Evolutionary conservation across 1,140 invertebrate genomes (phyloP), one percentile per base, ranked within the genome.

Genomic region (Rhynchophorus ferrugineus): DNA sequence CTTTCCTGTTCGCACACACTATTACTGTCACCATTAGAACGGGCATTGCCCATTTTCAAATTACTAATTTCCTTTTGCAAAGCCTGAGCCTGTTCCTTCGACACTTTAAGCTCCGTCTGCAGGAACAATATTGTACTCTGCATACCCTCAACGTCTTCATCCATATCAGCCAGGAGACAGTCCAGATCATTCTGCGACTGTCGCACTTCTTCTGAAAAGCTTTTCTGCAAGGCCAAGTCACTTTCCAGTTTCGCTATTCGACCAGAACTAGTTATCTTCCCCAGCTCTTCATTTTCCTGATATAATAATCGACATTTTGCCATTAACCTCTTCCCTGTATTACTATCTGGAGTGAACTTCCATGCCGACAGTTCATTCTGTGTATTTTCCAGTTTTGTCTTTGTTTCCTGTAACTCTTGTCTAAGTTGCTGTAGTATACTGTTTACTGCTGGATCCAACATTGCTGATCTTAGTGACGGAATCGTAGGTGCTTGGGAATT

Each of bases 331-430:
- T 98, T 98, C 14, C 95, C 95, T 29, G 93, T 97, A 76, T 96
- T 92, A 55, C 91, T 96, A 73, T 98, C 95, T 21, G 95, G 91
- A 14, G 94, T 98, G 69, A 98, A 98, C 73, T 98, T 98, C 95
- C 95, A 98, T 1, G 95, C 95, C 53, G 88, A 90, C 18, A 98
- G 75, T 79, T 98, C 95, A 74, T 95, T 96, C 74, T 98, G 94
- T 18, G 92, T 96, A 75, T 98, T 93, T 72, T 98, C 93, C 49
- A 96, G 76, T 72, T 89, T 89, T 34, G 89, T 84, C 73, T 91
- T 91, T 7, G 89, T 88, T 34, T 85, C 81, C 47, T 90, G 84
- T 50, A 98, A 73, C 73, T 98, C 94, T 70, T 91, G 87, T 57
- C 91, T 84, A 68, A 98, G 80, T 69, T 85, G 83, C 70, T 95